Conservation (phyloP, 1,140 invertebrate species). For the Sycophila sp. region DNA sequence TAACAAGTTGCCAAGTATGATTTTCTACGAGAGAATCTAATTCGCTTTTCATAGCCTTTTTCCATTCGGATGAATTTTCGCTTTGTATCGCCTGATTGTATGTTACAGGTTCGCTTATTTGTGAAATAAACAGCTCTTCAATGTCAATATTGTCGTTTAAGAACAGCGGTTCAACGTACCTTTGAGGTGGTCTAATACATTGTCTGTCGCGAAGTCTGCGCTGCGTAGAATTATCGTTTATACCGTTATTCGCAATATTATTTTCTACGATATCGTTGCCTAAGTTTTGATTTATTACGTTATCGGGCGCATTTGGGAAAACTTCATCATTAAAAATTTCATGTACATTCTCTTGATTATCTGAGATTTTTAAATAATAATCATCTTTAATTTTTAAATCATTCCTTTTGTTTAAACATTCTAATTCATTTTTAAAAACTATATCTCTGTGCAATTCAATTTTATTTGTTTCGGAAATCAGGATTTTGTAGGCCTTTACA, state of each 20-base stretch:
- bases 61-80: background rate
- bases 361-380: background rate
- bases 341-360: background rate
- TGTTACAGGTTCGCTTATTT: background rate
- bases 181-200: background rate
- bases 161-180: background rate
- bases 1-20: background rate
- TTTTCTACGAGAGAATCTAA: background rate
- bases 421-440: background rate
- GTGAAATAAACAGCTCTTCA: background rate
- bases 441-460: background rate
- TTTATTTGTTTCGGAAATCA: background rate
- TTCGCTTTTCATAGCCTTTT: background rate
- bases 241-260: background rate
- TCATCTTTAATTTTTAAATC: background rate
- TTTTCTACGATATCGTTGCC: background rate
- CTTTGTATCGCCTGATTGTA: constrained; percentile 14
- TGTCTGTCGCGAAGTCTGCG: background rate
- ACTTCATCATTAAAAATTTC: background rate
- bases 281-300: background rate
- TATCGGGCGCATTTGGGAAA: background rate
- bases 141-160: background rate
- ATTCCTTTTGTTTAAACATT: background rate
- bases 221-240: constrained; percentile 19
- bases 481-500: constrained; percentile 12